Percentiles rank a stretch among this genome's conserved stretches.
Evolutionary conservation across 2,113 vertebrate species (phyloP).

Genomic region (Oreochromis tanganicae): DNA sequence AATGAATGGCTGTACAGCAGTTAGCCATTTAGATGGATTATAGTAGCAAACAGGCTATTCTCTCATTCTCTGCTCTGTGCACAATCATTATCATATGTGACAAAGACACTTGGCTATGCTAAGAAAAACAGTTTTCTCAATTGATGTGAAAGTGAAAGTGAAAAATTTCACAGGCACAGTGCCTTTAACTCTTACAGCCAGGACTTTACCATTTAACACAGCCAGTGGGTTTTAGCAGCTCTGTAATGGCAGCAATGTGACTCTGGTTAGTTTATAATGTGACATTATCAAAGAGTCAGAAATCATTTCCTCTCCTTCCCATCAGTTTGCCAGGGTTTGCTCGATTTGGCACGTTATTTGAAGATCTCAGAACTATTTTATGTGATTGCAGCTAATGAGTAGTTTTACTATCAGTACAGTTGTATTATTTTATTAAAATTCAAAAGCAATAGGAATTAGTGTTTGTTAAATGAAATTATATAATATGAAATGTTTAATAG

Average conservation of each 20-base stretch:
- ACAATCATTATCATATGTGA: background rate
- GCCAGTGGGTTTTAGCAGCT: background rate
- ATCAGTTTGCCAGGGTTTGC: background rate
- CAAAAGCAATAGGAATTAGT: background rate
- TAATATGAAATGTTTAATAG: background rate
- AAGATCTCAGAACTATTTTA: background rate
- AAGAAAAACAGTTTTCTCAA: background rate
- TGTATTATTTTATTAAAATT: background rate
- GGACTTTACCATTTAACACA: background rate
- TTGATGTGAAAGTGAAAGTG: background rate
- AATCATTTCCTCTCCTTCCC: background rate
- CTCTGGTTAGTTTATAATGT: background rate
- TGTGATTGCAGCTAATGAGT: background rate
- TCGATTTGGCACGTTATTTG: background rate
- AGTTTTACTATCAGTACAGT: background rate
- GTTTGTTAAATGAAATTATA: background rate
- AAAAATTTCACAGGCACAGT: background rate
- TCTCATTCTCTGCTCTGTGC: background rate
- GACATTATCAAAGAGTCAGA: background rate
- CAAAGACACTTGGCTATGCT: background rate
- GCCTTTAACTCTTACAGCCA: background rate
- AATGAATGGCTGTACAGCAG: background rate
- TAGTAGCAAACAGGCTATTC: background rate
- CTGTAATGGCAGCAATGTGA: background rate
- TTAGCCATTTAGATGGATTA: slow-evolving; percentile 31